Base-by-base conservation (phyloP, 2,113 vertebrate species). In the Tenebrosternarchus preto region DNA sequence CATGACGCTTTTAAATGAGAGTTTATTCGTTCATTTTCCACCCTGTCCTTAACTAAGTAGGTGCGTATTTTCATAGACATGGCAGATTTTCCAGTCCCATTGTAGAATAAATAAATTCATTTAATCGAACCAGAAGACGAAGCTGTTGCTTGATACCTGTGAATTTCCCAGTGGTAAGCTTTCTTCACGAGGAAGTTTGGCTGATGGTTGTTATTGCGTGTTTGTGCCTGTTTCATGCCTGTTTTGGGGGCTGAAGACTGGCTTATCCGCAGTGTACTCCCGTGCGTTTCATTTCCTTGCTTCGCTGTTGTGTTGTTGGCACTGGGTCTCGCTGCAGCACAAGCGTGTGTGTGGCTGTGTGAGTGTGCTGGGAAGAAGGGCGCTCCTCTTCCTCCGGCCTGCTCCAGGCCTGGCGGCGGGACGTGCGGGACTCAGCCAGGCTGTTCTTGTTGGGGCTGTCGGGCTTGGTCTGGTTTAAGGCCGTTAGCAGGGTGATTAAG, bases 1-100 rank as follows among this genome's bases (percentile, higher is more conserved):
- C n/a, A n/a, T 88, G 81, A 85, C 83, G 88, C 83, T 76, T 88
- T 87, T 82, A 81, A 83, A 43, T 75, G 87, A 75, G 22, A 25
- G 85, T 85, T 87, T 83, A 87, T 88, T 89, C 84, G 76, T 46
- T 82, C 84, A 60, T 1, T 15, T 31, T 64, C 27, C 85, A 85
- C 85, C 84, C 83, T 63, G 25, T 64, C 19, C 57, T 17, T 33
- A 5, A 6, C 63, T 29, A 31, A 66, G 39, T 25, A 5, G 19
- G 31, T 76, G 20, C 61, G 73, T 61, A 16, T 75, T 74, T 25
- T 43, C 17, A 43, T 6, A 67, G 88, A 85, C 83, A 64, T 73
- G 85, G 84, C 88, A 86, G 79, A 87, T 86, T 86, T 84, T 80
- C 19, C 27, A 12, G 9, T 46, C 39, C 25, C 57, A 55, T 60